A percentile compares a stretch with the other conserved stretches of the same genome.
These are phyloP conservation scores for Leptinotarsa peninsularis DNA, from an alignment of 2,888 invertebrate genomes.

Conservation along the genomic window DNA sequence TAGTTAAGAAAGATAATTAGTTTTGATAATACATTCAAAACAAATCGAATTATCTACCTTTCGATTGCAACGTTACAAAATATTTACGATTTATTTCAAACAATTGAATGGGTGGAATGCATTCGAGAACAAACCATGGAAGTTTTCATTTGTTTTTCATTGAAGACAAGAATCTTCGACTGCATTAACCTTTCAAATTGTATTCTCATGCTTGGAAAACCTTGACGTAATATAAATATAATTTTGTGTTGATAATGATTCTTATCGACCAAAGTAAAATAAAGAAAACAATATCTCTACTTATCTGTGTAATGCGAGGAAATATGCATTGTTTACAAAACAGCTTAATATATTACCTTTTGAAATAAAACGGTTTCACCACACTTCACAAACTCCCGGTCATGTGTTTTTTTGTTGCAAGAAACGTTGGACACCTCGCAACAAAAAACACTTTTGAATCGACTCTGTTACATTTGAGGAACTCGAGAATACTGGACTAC, in stretches of 20 bases:
- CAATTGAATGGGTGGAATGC: no score
- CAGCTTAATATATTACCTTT: conserved; percentile 22
- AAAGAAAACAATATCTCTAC: conserved; percentile 7
- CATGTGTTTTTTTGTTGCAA: conserved; percentile 16
- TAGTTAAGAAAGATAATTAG: no score
- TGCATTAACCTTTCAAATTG: not conserved
- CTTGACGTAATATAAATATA: not conserved
- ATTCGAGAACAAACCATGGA: no score
- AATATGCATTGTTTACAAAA: not conserved
- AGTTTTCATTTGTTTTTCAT: no score
- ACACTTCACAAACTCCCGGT: conserved; percentile 1
- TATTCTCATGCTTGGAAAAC: not conserved
- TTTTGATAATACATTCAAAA: no score
- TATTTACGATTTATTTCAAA: no score
- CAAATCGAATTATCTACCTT: no score
- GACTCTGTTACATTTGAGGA: not conserved
- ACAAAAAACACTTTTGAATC: conserved; percentile 18
- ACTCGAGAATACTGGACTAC: not conserved
- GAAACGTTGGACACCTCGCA: conserved; percentile 11
- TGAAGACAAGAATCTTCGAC: not conserved
- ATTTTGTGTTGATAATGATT: conserved; percentile 3
- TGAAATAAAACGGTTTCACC: not conserved
- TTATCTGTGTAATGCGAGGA: not conserved
- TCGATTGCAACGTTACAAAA: no score
- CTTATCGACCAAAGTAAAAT: conserved; percentile 9